Evolutionary conservation across 2,797 vertebrate genomes (phyloP).

Genomic region (Rhyacichthys aspro): DNA sequence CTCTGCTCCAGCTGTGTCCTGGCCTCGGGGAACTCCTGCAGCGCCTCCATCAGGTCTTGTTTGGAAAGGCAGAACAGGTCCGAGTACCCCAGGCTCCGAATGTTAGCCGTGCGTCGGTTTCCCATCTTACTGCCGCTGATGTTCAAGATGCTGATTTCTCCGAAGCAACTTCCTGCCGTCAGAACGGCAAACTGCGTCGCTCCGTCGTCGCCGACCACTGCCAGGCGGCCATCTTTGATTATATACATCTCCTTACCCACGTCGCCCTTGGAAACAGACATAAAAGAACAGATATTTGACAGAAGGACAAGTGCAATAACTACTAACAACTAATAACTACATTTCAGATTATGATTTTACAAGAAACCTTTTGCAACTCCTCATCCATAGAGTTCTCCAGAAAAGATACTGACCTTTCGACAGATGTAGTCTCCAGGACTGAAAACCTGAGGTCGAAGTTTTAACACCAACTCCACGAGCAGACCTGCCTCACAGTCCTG

Average conservation of each 20-base stretch:
- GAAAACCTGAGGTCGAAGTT: slow-evolving; percentile 93
- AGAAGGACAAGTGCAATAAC: too few relatives aligned
- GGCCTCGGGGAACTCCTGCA: slow-evolving; percentile 93
- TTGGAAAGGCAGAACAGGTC: slow-evolving; percentile 97
- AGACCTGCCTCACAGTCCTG: slow-evolving; percentile 94
- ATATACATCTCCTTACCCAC: slow-evolving; percentile 99
- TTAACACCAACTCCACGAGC: slow-evolving; percentile 92
- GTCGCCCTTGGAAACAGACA: slow-evolving; percentile 78
- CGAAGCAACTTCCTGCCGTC: slow-evolving; percentile 92
- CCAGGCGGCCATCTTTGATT: slow-evolving; percentile 93
- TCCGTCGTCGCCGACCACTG: slow-evolving; percentile 92
- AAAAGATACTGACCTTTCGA: slow-evolving; percentile 76
- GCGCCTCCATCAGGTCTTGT: slow-evolving; percentile 93
- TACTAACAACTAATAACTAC: too few relatives aligned
- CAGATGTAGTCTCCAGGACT: slow-evolving; percentile 97
- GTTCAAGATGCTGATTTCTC: slow-evolving; percentile 97
- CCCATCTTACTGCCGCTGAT: slow-evolving; percentile 97
- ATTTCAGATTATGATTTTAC: too few relatives aligned
- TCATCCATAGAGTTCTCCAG: too few relatives aligned
- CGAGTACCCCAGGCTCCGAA: slow-evolving; percentile 93
- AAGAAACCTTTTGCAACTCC: too few relatives aligned
- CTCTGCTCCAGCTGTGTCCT: slow-evolving; percentile 91
- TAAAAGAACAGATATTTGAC: not conserved
- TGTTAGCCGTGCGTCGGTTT: slow-evolving; percentile 93
- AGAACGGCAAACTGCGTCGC: slow-evolving; percentile 89